Conservation (phyloP, 2,113 vertebrate species). For the Pogona vitticeps region DNA sequence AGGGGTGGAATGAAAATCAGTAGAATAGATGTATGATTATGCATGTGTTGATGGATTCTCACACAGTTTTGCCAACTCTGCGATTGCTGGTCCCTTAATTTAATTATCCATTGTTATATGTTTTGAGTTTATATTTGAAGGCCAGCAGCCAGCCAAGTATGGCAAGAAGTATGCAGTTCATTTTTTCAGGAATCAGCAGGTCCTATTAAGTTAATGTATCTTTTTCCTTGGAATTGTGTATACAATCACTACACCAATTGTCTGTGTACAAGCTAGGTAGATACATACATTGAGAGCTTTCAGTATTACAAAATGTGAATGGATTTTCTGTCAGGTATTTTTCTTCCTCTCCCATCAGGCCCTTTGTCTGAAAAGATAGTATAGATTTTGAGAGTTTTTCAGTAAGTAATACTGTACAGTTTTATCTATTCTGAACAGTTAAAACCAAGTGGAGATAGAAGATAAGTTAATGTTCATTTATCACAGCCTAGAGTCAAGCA, state of each 20-base stretch:
- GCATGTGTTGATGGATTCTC: not conserved
- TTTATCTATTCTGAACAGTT: not conserved
- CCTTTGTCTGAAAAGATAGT: constrained; percentile 38
- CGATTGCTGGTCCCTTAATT: not conserved
- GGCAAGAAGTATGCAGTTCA: not conserved
- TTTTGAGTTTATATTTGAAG: not conserved
- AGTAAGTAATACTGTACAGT: constrained; percentile 27
- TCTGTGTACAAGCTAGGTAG: constrained; percentile 22
- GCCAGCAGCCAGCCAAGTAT: not conserved
- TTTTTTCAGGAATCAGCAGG: not conserved
- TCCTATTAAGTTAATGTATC: not conserved
- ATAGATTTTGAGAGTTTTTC: constrained; percentile 33
- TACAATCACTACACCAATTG: not conserved
- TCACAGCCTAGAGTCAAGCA: not conserved
- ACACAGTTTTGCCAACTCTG: constrained; percentile 31
- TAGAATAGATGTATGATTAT: not conserved
- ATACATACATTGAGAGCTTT: constrained; percentile 30
- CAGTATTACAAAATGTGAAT: constrained; percentile 15
- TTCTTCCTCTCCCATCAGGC: constrained; percentile 20
- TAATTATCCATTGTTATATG: too few species aligned
- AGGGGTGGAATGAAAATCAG: not conserved
- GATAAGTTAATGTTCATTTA: not conserved
- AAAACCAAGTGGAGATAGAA: not conserved
- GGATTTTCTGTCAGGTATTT: constrained; percentile 33
- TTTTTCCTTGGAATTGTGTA: not conserved